phyloP scores from a whole-genome alignment of 1,140 invertebrate genomes.

The Drosophila hydei region DNA sequence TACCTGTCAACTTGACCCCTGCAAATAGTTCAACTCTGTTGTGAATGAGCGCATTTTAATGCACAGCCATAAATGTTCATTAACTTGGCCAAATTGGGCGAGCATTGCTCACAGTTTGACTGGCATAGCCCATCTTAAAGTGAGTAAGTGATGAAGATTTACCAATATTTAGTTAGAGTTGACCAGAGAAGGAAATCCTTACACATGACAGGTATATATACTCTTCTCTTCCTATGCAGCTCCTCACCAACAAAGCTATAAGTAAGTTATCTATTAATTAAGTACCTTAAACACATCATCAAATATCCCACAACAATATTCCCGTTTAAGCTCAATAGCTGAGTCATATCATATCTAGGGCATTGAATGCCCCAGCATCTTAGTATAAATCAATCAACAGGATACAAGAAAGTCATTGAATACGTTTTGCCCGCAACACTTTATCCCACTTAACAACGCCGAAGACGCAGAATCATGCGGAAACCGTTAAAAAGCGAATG shows the following conservation, averaged over 20 bases:
- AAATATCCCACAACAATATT: not conserved
- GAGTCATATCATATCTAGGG: constrained; percentile 5
- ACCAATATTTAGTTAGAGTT: no score
- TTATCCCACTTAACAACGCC: not conserved
- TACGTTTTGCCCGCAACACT: not conserved
- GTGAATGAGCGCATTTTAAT: constrained; percentile 37
- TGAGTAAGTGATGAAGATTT: no score
- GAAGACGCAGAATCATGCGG: not conserved
- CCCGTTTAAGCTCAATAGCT: not conserved
- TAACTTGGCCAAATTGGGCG: constrained; percentile 5
- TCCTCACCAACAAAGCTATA: not conserved
- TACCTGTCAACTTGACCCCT: constrained; percentile 73
- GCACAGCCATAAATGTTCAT: constrained; percentile 27
- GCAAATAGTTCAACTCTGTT: constrained; percentile 55
- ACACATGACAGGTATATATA: no score
- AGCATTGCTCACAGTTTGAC: no score
- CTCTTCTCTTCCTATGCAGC: no score
- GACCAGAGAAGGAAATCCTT: no score
- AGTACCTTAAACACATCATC: no score
- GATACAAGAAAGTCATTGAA: not conserved
- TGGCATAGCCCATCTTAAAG: no score
- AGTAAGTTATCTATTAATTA: not conserved
- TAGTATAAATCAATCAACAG: constrained; percentile 1
- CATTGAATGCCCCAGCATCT: not conserved
- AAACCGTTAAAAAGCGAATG: constrained; percentile 30